A percentile compares a stretch with the other conserved stretches of the same genome.
Evolutionary conservation across 37 sponge, comb jelly and placozoan genomes (phyloP).

Genomic region (Crambe crambe): DNA sequence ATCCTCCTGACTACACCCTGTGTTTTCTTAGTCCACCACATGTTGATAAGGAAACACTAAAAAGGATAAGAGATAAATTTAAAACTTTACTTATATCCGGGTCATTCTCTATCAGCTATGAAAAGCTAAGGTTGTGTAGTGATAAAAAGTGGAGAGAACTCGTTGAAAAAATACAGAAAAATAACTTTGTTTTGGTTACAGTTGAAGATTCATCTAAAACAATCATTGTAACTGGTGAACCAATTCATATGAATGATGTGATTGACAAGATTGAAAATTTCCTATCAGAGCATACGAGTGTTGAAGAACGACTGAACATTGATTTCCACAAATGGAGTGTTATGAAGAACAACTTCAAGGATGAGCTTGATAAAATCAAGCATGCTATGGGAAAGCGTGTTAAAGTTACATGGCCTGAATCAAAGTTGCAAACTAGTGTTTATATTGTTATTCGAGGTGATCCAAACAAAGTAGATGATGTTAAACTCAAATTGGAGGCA

Average conservation of each 20-base stretch:
- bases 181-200: slow-evolving; percentile 22
- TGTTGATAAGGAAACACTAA: not conserved
- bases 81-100: not conserved
- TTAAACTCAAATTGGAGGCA: slow-evolving; percentile 16
- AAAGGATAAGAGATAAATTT: not conserved
- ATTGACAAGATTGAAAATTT: slow-evolving; percentile 5
- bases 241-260: not conserved
- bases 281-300: slow-evolving; percentile 2
- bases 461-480: slow-evolving; percentile 1
- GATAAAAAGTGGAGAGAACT: slow-evolving; percentile 17
- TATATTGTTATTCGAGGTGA: slow-evolving; percentile 15
- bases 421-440: not conserved
- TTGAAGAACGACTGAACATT: slow-evolving; percentile 2
- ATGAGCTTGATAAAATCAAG: slow-evolving; percentile 3
- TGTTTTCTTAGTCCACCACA: not conserved
- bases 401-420: not conserved
- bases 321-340: slow-evolving; percentile 8
- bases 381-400: slow-evolving; percentile 4
- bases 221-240: slow-evolving; percentile 7
- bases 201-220: not conserved
- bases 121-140: slow-evolving; percentile 3
- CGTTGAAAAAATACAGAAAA: not conserved
- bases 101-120: not conserved
- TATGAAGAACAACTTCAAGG: not conserved
- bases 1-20: not conserved